Evolutionary conservation across 2,113 vertebrate genomes (phyloP), one percentile per base, ranked within the genome.

Genomic region (Pampusana beccarii): DNA sequence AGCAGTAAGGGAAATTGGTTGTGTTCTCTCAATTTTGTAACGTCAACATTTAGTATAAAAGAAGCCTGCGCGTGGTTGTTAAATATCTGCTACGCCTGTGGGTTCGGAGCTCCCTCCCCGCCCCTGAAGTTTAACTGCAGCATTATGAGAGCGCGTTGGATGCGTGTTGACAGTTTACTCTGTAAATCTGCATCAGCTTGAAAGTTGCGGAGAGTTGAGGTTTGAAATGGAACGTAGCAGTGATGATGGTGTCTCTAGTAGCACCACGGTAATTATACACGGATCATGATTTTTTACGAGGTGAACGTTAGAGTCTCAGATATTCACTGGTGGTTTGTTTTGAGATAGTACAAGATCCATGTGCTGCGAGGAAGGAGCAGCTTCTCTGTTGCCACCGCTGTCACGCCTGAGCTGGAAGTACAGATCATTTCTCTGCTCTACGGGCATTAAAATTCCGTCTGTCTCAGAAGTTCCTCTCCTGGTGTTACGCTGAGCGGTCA

Each of bases 281-380:
- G 51, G 58, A 5, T 38, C 4, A 0, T 78, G 21, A 42, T 54
- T 11, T 57, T 73, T 58, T 56, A 48, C 2, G 4, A 64, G 25
- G 33, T 56, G 17, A 53, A 10, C 1, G 3, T 12, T 48, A 11
- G 20, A 46, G 61, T 6, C 16, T 9, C 25, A 10, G 38, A 21
- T 17, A 31, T 42, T 79, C 33, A 24, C 51, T 3, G 0, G 7
- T 21, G 88, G 44, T 51, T 58, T 85, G 66, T 90, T 94, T 77
- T 54, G 33, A 92, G 91, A 31, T 24, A 70, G 56, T 46, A 13
- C 50, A 31, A 48, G 56, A 29, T 58, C 16, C 66, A 56, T 40
- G 61, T 75, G 34, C 62, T 77, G 66, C 53, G n/a, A 74, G 29
- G 81, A 62, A 88, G 86, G 78, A 86, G 80, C 70, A 83, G 67